Percentiles rank a stretch among this genome's conserved stretches.
Conservation (phyloP, 2,113 vertebrate species). For the Ptilonorhynchus violaceus region DNA sequence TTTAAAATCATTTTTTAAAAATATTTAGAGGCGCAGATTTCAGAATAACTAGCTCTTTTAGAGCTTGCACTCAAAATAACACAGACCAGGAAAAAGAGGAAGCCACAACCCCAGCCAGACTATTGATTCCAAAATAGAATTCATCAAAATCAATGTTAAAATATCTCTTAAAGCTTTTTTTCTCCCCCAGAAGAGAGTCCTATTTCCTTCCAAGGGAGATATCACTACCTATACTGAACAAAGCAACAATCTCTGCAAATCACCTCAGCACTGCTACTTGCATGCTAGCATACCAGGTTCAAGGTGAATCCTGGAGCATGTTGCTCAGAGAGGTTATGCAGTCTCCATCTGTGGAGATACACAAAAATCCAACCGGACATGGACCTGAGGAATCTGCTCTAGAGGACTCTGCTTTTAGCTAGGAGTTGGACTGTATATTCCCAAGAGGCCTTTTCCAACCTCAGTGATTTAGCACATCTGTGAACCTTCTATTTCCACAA, state of each 20-base stretch:
- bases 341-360: not conserved
- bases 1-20: not conserved
- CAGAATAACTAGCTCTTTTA: not conserved
- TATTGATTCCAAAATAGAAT: conserved; percentile 18
- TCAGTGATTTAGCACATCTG: not conserved
- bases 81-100: conserved; percentile 37
- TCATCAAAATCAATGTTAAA: not conserved
- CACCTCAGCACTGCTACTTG: not conserved
- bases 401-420: not conserved
- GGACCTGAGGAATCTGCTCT: not conserved
- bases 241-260: not conserved
- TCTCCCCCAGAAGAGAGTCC: not conserved
- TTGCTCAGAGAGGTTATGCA: not conserved
- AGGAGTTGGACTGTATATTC: not conserved
- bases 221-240: not conserved
- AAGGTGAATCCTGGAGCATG: not conserved
- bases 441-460: not conserved
- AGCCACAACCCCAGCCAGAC: not conserved
- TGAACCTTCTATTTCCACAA: not conserved
- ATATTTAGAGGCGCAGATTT: not conserved
- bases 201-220: not conserved
- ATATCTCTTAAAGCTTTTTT: not conserved
- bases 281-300: not conserved
- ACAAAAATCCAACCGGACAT: not conserved
- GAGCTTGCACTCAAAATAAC: not conserved